Percentiles rank a stretch among this genome's conserved stretches.
These are phyloP conservation scores for Chrysopilus asiliformis DNA, from an alignment of 2,888 invertebrate genomes.

Conservation along the genomic window DNA sequence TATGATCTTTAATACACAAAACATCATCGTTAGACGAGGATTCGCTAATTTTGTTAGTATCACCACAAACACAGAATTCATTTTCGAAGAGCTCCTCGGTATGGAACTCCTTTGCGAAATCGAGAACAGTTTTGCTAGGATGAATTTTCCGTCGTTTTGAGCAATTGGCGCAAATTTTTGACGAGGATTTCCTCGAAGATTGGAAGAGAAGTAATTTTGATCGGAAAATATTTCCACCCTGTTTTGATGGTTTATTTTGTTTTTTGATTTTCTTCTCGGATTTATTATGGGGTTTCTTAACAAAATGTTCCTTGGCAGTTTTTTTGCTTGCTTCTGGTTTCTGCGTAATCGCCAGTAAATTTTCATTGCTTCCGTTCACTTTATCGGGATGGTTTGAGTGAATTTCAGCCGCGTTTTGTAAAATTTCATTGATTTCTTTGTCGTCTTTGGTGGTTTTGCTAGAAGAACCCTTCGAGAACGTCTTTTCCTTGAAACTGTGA, in stretches of 20 bases:
- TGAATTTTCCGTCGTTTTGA: conserved; percentile 31
- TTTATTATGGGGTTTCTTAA: conserved; percentile 31
- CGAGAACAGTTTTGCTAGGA: conserved; percentile 29
- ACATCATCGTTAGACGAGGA: conserved; percentile 23
- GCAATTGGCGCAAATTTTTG: conserved; percentile 27
- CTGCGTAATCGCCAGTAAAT: conserved; percentile 5
- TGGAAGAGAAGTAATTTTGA: conserved; percentile 24
- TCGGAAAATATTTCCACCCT: conserved; percentile 27
- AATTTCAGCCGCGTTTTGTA: background rate
- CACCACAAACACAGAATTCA: conserved; percentile 25
- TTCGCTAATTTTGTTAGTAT: conserved; percentile 19
- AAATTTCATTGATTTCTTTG: background rate
- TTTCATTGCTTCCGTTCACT: too few species aligned
- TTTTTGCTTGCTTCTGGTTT: conserved; percentile 18
- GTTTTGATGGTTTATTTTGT: too few species aligned
- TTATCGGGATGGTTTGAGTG: too few species aligned
- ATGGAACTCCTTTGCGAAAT: conserved; percentile 30
- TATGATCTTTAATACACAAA: conserved; percentile 31
- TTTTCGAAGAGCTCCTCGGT: conserved; percentile 14
- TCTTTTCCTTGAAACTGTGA: conserved; percentile 28
- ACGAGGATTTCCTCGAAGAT: conserved; percentile 29
- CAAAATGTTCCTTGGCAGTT: conserved; percentile 18
- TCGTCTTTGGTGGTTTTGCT: conserved; percentile 3
- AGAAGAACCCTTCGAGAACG: conserved; percentile 23
- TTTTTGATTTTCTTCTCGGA: conserved; percentile 5